phyloP scores from a whole-genome alignment of 2,113 vertebrate species.

The Labrus mixtus region DNA sequence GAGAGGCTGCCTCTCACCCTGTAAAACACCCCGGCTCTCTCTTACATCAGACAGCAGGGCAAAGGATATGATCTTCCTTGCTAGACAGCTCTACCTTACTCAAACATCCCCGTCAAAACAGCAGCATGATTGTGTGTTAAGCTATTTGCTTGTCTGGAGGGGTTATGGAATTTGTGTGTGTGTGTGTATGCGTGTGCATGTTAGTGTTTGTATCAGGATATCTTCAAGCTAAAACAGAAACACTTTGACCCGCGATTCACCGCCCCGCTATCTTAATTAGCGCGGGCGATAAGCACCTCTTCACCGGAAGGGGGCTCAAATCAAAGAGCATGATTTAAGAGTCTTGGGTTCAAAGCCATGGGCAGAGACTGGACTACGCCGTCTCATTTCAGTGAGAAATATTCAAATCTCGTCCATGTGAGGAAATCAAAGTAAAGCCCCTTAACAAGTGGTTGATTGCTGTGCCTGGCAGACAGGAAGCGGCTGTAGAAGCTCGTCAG shows the following conservation, averaged over 20 bases:
- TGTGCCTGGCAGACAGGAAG: conserved; percentile 74
- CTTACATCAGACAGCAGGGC: conserved; percentile 77
- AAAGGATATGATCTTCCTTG: conserved; percentile 67
- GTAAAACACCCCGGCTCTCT: conserved; percentile 63
- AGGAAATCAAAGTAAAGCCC: conserved; percentile 81
- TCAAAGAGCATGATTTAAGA: conserved; percentile 85
- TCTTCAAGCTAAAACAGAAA: conserved; percentile 74
- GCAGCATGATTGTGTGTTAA: conserved; percentile 65
- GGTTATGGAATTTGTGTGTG: conserved; percentile 9
- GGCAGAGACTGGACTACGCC: conserved; percentile 78
- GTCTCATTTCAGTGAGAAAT: conserved; percentile 84
- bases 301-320: conserved; percentile 77
- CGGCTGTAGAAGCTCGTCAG: conserved; percentile 54
- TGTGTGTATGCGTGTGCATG: conserved; percentile 15
- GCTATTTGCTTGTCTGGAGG: conserved; percentile 75
- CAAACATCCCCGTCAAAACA: conserved; percentile 72
- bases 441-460: conserved; percentile 80
- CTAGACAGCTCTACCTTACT: conserved; percentile 63
- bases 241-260: conserved; percentile 66
- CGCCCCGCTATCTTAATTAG: conserved; percentile 79
- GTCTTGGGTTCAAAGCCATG: conserved; percentile 82
- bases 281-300: conserved; percentile 77
- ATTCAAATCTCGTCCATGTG: conserved; percentile 82
- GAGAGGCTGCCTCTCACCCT: conserved; percentile 62
- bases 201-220: conserved; percentile 60